phyloP scores from a whole-genome alignment of 2,797 vertebrate genomes.

The Euthynnus affinis region DNA sequence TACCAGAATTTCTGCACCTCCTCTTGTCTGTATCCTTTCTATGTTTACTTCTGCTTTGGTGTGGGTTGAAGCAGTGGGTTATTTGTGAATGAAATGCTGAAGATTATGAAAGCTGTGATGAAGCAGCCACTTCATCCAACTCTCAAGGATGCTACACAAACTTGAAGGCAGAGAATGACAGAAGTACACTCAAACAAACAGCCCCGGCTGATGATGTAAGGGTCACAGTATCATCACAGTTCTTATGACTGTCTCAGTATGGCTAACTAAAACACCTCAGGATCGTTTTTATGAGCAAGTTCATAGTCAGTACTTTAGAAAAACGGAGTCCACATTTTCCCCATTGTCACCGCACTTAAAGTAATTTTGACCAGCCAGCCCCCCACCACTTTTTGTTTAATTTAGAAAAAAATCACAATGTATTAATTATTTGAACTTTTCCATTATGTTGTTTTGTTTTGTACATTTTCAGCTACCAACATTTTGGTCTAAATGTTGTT shows the following conservation, averaged over 20 bases:
- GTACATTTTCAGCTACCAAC: no score
- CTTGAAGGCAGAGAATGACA: not conserved
- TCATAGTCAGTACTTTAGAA: no score
- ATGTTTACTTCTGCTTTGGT: not conserved
- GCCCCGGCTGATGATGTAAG: conserved; percentile 1
- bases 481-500: no score
- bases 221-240: conserved; percentile 11
- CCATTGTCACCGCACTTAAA: no score
- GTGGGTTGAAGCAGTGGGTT: not conserved
- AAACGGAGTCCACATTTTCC: no score
- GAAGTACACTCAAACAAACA: conserved; percentile 7
- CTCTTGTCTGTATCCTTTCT: not conserved
- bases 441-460: no score
- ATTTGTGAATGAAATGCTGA: conserved; percentile 15
- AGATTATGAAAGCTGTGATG: conserved; percentile 13
- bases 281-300: not conserved
- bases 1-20: not conserved
- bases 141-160: conserved; percentile 5
- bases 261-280: not conserved
- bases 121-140: not conserved
- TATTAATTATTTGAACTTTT: no score
- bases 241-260: not conserved
- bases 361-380: no score
- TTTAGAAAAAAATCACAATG: no score
- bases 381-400: no score